Evolutionary conservation across 2,888 invertebrate genomes (phyloP).

Genomic region (Habrosyne pyritoides): DNA sequence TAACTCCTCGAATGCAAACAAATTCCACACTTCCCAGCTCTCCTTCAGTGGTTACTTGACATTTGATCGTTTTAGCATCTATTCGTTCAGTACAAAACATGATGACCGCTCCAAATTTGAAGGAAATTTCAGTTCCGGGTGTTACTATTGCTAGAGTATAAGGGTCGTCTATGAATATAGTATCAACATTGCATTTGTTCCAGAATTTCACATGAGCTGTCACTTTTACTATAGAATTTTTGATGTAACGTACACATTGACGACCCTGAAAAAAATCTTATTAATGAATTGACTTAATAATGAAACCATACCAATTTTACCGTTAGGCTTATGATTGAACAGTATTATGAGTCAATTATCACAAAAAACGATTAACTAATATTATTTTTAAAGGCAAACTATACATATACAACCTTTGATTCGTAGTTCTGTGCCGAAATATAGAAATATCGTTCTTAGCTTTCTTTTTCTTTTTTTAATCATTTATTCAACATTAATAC

Average conservation of each 20-base stretch:
- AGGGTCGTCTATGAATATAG: slow-evolving; percentile 53
- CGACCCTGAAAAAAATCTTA: too few relatives aligned
- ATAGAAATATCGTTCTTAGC: too few relatives aligned
- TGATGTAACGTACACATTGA: slow-evolving; percentile 15
- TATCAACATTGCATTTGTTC: slow-evolving; percentile 44
- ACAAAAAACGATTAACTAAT: too few relatives aligned
- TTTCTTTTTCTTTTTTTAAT: too few relatives aligned
- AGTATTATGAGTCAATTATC: too few relatives aligned
- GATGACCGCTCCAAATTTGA: slow-evolving; percentile 44
- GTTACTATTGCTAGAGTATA: slow-evolving; percentile 38
- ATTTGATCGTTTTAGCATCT: slow-evolving; percentile 38
- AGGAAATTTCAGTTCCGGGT: slow-evolving; percentile 46
- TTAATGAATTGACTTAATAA: too few relatives aligned
- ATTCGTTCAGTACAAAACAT: slow-evolving; percentile 43
- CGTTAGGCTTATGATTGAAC: too few relatives aligned
- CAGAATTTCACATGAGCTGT: slow-evolving; percentile 40
- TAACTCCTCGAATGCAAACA: slow-evolving; percentile 47
- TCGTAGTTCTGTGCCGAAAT: too few relatives aligned
- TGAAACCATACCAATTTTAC: too few relatives aligned
- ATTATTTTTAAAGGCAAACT: too few relatives aligned
- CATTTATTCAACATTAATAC: too few relatives aligned
- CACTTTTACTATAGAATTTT: slow-evolving; percentile 32
- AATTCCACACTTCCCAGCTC: slow-evolving; percentile 33
- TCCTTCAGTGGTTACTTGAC: slow-evolving; percentile 44
- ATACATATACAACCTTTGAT: too few relatives aligned